Evolutionary conservation across 1,140 invertebrate species (phyloP).

Genomic region (Nephotettix cincticeps): DNA sequence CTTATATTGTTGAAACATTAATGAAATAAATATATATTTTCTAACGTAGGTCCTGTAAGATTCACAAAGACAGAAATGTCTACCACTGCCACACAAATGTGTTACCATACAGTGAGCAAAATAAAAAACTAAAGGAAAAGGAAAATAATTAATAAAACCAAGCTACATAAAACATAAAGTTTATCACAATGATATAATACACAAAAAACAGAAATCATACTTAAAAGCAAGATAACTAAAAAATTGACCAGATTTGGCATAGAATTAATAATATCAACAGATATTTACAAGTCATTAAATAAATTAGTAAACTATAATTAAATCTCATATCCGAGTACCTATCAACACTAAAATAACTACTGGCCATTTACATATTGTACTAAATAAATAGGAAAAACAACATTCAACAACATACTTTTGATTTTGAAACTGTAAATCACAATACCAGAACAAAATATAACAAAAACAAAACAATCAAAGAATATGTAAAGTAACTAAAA

Average conservation of each 20-base stretch:
- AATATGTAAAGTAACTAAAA: conserved; percentile 20
- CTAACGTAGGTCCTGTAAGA: no score
- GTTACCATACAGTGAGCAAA: no score
- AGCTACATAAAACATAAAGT: not conserved
- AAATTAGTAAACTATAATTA: not conserved
- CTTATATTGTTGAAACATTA: no score
- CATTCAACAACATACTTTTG: conserved; percentile 28
- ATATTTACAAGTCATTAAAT: not conserved
- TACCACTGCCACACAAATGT: no score
- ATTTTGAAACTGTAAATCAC: conserved; percentile 27
- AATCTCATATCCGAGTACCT: not conserved
- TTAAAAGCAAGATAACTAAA: not conserved
- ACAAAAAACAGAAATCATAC: not conserved
- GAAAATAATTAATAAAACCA: no score
- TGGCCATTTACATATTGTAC: not conserved
- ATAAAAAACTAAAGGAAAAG: no score
- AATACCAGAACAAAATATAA: conserved; percentile 37
- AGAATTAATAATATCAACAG: not conserved
- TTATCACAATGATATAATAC: not conserved
- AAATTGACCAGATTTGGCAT: not conserved
- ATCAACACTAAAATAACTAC: conserved; percentile 1
- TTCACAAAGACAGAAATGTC: no score
- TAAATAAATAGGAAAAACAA: conserved; percentile 2
- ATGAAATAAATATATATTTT: no score
- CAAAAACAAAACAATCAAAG: conserved; percentile 39